Percentiles rank a stretch among this genome's conserved stretches.
phyloP scores from a whole-genome alignment of 2,797 vertebrate species.

The Cercopithecus neglectus region DNA sequence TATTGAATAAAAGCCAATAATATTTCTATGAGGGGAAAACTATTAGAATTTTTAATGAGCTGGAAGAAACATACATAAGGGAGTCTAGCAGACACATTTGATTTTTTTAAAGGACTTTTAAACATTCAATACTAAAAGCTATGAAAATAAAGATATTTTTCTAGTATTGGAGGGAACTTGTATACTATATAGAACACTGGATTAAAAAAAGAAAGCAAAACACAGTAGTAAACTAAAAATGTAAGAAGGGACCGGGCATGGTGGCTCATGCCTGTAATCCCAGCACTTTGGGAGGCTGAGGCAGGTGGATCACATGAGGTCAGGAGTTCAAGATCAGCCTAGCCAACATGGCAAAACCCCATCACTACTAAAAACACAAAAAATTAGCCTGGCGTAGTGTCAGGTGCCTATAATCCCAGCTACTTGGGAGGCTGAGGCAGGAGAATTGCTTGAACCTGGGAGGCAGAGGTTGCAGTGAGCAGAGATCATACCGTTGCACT shows the following conservation, averaged over 20 bases:
- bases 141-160: neutral
- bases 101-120: neutral
- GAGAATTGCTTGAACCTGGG: neutral
- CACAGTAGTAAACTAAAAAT: neutral
- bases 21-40: neutral
- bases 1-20: neutral
- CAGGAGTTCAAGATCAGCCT: neutral
- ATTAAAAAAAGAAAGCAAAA: neutral
- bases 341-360: neutral
- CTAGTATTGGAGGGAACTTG: neutral
- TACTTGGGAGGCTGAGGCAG: neutral
- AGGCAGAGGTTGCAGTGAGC: neutral
- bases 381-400: neutral
- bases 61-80: neutral
- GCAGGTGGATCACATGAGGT: neutral
- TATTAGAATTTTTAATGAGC: neutral
- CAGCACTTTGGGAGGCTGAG: neutral
- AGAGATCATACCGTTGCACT: neutral
- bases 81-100: neutral
- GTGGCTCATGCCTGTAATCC: neutral
- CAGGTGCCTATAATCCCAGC: neutral
- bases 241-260: fast-evolving
- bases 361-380: neutral
- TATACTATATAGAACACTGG: neutral
- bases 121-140: neutral